These are phyloP conservation scores for Pipistrellus pipistrellus DNA, from an alignment of 2,797 vertebrate species.

Conservation along the genomic window DNA sequence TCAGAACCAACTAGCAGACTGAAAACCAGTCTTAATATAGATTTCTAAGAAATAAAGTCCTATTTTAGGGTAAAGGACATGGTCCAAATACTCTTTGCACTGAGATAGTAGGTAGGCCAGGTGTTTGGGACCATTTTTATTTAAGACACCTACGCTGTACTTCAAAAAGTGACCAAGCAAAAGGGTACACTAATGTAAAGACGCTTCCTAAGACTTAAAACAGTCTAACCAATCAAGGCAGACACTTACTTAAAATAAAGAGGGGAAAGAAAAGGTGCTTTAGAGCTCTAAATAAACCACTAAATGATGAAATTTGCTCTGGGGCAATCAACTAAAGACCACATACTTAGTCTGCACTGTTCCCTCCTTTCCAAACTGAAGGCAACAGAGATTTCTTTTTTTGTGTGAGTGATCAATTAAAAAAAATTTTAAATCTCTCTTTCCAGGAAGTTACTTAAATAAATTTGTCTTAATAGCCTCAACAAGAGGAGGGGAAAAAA, in stretches of 20 bases:
- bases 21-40: slow-evolving; percentile 66
- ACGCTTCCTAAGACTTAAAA: neutral
- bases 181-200: neutral
- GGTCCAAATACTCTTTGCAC: slow-evolving; percentile 40
- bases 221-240: slow-evolving; percentile 24
- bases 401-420: neutral
- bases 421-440: neutral
- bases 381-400: neutral
- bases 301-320: neutral
- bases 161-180: slow-evolving; percentile 48
- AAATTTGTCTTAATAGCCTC: slow-evolving; percentile 53
- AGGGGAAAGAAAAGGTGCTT: slow-evolving; percentile 29
- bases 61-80: slow-evolving; percentile 58
- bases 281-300: slow-evolving; percentile 44
- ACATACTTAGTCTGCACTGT: neutral
- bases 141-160: slow-evolving; percentile 50
- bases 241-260: slow-evolving; percentile 45
- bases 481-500: slow-evolving; percentile 35
- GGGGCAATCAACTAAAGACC: neutral
- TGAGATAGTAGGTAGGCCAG: slow-evolving; percentile 43
- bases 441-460: slow-evolving; percentile 57
- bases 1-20: slow-evolving; percentile 41
- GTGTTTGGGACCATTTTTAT: slow-evolving; percentile 58
- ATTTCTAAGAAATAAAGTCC: slow-evolving; percentile 54
- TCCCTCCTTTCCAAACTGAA: slow-evolving; percentile 38